phyloP scores from a whole-genome alignment of 2,797 vertebrate genomes.

The Tauraco hartlaubi region DNA sequence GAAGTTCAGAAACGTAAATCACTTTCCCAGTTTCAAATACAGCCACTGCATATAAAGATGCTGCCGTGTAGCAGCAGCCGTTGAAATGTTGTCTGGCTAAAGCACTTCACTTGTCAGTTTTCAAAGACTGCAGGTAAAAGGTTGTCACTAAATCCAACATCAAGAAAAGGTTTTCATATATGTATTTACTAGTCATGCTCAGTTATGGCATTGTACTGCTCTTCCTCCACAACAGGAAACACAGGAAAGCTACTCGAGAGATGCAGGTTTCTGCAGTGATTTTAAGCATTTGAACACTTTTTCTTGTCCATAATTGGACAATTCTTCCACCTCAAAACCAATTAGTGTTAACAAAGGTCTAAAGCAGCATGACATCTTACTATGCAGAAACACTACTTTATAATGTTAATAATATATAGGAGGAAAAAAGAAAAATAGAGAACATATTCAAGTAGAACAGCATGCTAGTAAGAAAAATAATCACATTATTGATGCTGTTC shows the following conservation, averaged over 20 bases:
- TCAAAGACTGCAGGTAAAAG: neutral
- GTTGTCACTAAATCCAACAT: neutral
- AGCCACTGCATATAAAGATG: neutral
- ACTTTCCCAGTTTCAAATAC: neutral
- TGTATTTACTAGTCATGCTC: neutral
- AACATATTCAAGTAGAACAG: neutral
- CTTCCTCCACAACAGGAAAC: neutral
- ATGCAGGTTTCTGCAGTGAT: neutral
- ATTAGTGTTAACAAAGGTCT: neutral
- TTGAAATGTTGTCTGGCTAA: neutral
- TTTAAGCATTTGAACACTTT: neutral
- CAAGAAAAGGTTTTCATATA: neutral
- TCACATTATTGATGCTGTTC: constrained; percentile 5
- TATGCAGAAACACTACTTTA: neutral
- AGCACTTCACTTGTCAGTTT: neutral
- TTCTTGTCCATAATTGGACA: neutral
- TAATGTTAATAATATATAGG: neutral
- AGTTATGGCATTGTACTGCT: neutral
- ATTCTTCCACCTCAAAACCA: neutral
- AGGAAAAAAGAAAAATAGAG: neutral
- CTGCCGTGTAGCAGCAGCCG: neutral
- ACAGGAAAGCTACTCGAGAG: neutral
- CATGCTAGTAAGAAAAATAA: neutral
- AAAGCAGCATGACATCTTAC: neutral
- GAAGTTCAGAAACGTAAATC: neutral